A percentile compares a stretch with the other conserved stretches of the same genome.
Conservation (phyloP, 2,113 vertebrate species). For the Cebus imitator region DNA sequence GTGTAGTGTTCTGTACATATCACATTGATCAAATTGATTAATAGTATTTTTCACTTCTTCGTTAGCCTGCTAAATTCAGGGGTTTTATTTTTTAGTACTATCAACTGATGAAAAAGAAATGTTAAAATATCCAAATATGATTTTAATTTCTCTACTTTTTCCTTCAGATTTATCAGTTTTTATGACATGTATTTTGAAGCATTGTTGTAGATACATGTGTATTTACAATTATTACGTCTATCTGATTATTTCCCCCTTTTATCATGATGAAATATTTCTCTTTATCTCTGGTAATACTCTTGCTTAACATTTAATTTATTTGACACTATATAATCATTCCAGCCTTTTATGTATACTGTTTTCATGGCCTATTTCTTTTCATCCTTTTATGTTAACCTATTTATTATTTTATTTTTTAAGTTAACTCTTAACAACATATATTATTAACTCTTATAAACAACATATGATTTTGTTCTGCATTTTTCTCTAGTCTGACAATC, state of each 20-base stretch:
- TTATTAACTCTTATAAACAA: background rate
- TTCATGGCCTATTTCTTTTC: background rate
- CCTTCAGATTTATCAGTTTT: background rate
- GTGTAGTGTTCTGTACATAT: background rate
- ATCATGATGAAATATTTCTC: background rate
- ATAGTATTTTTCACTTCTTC: background rate
- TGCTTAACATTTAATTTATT: background rate
- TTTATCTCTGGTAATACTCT: background rate
- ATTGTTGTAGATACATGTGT: background rate
- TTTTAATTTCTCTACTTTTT: constrained; percentile 20
- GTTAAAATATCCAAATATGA: background rate
- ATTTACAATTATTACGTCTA: background rate
- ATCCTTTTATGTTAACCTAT: background rate
- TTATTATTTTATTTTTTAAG: constrained; percentile 1
- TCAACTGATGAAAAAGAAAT: background rate
- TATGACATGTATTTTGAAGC: background rate
- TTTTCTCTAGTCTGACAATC: background rate
- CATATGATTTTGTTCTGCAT: background rate
- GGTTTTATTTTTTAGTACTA: background rate
- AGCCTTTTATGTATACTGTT: background rate
- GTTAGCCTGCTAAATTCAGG: background rate
- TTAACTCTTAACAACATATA: background rate
- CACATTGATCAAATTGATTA: background rate
- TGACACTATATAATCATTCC: background rate
- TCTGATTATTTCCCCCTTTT: background rate